Base-by-base conservation (phyloP, 2,113 vertebrate genomes). In the Calyptommatus sinebrachiatus region DNA sequence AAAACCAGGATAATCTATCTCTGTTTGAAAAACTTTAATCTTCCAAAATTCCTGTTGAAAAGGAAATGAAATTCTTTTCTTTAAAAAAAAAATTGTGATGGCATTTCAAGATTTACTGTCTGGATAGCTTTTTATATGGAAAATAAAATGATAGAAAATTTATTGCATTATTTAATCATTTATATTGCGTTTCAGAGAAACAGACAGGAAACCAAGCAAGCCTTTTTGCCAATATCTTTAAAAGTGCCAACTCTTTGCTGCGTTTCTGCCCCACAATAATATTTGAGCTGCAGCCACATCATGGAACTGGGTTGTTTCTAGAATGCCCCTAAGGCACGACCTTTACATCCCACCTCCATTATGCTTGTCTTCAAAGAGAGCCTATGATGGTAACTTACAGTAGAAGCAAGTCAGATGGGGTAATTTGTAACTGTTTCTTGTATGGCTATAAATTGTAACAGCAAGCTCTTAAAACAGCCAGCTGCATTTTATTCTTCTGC, bases 61-160 rank as follows among this genome's bases (percentile, higher is more conserved):
- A 84, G 45, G 29, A 81, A 81, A 88, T 80, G 4, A 63, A 85
- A 73, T 28, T 90, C 29, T 26, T 79, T 20, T 69, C 22, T 26
- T n/a, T n/a, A n/a, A n/a, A n/a, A 92, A 89, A 70, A 24, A 46
- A 63, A 63, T 74, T 77, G 74, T 79, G 45, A 73, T 87, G 50
- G 21, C 85, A 60, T 83, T 78, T 76, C 78, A 84, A 77, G 53
- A 90, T 88, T 89, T 88, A 89, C 8, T 87, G 82, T 88, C 78
- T 10, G 66, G 78, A 69, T 71, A 50, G 41, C 75, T 87, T 41
- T 41, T 41, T 61, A 62, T 48, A 80, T 50, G 61, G 77, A 53
- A 86, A 89, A 88, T 81, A 87, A 90, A 89, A 88, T 81, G 45
- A 81, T 71, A 48, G 53, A 50, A 88, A 89, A 86, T 87, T 45